Conservation (phyloP, 2,113 vertebrate species). For the Megaceryle torquata region DNA sequence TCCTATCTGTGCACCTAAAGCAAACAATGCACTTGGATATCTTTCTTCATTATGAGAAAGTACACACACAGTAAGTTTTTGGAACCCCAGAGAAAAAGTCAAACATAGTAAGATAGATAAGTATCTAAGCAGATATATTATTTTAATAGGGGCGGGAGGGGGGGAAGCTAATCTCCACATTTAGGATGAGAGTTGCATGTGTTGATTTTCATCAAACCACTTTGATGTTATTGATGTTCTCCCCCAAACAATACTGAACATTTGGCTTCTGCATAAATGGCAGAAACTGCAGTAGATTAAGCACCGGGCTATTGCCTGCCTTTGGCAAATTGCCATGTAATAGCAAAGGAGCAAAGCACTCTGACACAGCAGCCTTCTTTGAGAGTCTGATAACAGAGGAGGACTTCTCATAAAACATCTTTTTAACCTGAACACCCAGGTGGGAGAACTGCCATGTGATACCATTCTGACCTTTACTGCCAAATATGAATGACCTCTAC, state of each 20-base stretch:
- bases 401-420: not conserved
- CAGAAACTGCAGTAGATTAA: not conserved
- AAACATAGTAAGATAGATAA: not conserved
- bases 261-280: not conserved
- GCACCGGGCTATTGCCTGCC: not conserved
- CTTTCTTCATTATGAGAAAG: not conserved
- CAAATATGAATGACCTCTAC: not conserved
- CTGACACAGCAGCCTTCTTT: not conserved
- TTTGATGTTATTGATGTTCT: not conserved
- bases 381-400: not conserved
- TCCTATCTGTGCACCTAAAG: not conserved
- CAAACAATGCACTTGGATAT: not conserved
- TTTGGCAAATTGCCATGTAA: conserved; percentile 2
- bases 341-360: not conserved
- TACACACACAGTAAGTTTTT: not conserved
- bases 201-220: not conserved
- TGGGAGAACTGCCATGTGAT: not conserved
- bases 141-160: not conserved
- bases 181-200: not conserved
- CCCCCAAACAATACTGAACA: not conserved
- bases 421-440: not conserved
- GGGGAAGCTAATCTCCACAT: not conserved
- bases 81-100: not conserved
- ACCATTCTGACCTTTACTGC: not conserved
- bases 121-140: not conserved